phyloP scores from a whole-genome alignment of 1,140 invertebrate genomes.

The Aphelenchoides fujianensis region DNA sequence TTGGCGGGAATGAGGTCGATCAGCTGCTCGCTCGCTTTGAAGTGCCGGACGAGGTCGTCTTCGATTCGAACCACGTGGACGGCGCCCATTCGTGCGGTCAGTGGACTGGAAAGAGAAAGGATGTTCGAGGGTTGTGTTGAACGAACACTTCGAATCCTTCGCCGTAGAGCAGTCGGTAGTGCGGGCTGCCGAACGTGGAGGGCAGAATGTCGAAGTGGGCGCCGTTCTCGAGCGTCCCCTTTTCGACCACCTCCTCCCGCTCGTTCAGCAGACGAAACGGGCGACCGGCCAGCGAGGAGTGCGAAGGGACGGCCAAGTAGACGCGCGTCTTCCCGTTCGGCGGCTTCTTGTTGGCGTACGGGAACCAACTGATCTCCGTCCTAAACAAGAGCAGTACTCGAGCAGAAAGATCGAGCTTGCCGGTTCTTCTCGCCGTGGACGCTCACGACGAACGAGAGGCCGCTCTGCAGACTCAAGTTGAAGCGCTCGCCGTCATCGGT shows the following conservation, averaged over 20 bases:
- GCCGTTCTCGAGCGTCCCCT: constrained; percentile 32
- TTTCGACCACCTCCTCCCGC: constrained; percentile 25
- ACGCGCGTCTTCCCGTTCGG: constrained; percentile 54
- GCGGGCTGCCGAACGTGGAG: constrained; percentile 41
- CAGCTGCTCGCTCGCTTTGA: not conserved
- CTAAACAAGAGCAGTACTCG: not conserved
- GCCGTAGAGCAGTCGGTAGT: constrained; percentile 54
- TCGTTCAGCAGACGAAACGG: constrained; percentile 36
- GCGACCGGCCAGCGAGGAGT: constrained; percentile 31
- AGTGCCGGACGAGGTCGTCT: not conserved
- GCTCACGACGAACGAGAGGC: constrained; percentile 33
- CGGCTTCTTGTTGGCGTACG: constrained; percentile 51
- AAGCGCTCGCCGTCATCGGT: constrained; percentile 17
- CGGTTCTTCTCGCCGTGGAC: constrained; percentile 25
- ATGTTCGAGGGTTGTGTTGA: not conserved
- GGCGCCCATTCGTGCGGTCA: constrained; percentile 47
- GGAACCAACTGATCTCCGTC: constrained; percentile 25
- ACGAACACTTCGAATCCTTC: constrained; percentile 14
- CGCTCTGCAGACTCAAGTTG: constrained; percentile 20
- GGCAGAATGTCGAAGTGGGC: constrained; percentile 47
- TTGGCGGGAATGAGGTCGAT: constrained; percentile 70
- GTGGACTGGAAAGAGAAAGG: constrained; percentile 50
- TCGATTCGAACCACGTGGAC: constrained; percentile 37
- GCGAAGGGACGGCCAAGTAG: constrained; percentile 48
- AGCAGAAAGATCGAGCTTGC: constrained; percentile 14